Evolutionary conservation across 2,797 vertebrate genomes (phyloP).

Genomic region (Anas bahamensis): DNA sequence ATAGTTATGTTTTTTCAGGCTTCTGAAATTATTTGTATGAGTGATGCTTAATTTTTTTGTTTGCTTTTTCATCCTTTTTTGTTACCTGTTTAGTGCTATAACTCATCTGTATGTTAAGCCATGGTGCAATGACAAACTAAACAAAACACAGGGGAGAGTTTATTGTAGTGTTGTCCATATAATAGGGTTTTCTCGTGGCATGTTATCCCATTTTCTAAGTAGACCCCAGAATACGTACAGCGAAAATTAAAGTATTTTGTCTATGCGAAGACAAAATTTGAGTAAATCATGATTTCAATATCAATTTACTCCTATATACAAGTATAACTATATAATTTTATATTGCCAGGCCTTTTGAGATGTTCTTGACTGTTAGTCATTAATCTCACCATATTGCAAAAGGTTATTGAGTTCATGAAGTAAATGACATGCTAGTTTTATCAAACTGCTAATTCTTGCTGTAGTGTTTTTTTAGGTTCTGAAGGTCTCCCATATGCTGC

Average conservation of each 20-base stretch:
- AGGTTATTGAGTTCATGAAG: neutral
- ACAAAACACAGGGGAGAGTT: neutral
- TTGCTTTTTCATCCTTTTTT: neutral
- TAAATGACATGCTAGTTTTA: conserved; percentile 36
- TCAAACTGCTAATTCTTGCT: conserved; percentile 18
- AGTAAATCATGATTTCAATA: neutral
- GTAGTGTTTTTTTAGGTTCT: conserved; percentile 52
- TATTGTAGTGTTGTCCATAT: neutral
- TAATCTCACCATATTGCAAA: neutral
- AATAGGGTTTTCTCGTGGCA: neutral
- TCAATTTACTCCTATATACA: neutral
- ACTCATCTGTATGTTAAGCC: neutral
- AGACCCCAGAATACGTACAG: neutral
- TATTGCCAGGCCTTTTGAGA: neutral
- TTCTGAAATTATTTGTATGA: neutral
- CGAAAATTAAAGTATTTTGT: conserved; percentile 1
- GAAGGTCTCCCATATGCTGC: neutral
- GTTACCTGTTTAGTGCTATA: neutral
- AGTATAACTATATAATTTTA: neutral
- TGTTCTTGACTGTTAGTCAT: neutral
- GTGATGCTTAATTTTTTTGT: neutral
- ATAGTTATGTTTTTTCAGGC: neutral
- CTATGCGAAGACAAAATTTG: neutral
- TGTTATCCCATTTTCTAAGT: neutral
- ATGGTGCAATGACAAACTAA: neutral